Evolutionary conservation across 1,140 invertebrate species (phyloP).

Genomic region (Drosophila lacertosa): DNA sequence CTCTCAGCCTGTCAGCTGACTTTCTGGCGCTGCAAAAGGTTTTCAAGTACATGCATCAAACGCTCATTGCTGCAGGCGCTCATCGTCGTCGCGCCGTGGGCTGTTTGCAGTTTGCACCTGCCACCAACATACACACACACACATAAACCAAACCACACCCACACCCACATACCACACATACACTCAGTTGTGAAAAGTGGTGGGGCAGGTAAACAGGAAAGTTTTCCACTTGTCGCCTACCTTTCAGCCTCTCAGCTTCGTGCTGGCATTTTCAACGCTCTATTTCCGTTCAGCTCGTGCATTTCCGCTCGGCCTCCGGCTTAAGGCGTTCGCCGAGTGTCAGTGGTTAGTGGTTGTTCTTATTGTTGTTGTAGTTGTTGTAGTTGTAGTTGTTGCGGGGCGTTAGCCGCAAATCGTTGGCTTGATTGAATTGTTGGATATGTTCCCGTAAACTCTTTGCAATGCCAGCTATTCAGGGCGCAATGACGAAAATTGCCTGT

Average conservation of each 20-base stretch:
- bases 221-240: conserved; percentile 57
- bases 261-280: conserved; percentile 55
- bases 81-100: conserved; percentile 38
- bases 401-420: conserved; percentile 65
- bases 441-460: conserved; percentile 28
- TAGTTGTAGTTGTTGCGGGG: conserved; percentile 27
- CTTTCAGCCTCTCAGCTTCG: conserved; percentile 19
- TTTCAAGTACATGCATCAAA: conserved; percentile 78
- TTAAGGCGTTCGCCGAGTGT: conserved; percentile 46
- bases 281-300: conserved; percentile 64
- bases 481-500: conserved; percentile 57
- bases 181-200: conserved; percentile 14
- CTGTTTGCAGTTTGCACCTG: conserved; percentile 35
- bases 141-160: not conserved
- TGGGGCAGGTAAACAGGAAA: conserved; percentile 46
- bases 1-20: conserved; percentile 65
- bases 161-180: not conserved
- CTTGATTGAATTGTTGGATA: conserved; percentile 76
- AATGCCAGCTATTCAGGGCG: not conserved
- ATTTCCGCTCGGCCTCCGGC: conserved; percentile 53
- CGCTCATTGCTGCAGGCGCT: conserved; percentile 58
- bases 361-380: too few relatives aligned
- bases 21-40: conserved; percentile 58
- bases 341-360: conserved; percentile 13
- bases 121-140: conserved; percentile 15